Base-by-base conservation (phyloP, 2,113 vertebrate species). In the Leptocoma aspasia region DNA sequence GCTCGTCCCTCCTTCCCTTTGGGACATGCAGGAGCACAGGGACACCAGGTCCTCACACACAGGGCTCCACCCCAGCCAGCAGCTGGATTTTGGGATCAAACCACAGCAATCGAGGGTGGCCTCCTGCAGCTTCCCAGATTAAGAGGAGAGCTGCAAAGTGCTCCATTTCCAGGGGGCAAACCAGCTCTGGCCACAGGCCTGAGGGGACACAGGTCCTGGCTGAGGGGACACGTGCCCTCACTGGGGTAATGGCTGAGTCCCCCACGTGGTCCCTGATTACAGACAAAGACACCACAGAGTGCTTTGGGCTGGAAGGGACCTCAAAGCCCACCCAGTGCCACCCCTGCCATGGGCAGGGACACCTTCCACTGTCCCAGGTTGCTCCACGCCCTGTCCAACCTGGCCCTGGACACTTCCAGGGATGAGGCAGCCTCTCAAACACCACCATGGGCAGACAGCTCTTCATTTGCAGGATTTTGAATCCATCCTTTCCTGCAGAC, bases 221-320 rank as follows among this genome's bases (percentile, higher is more conserved):
- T 47, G 66, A 30, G 66, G 56, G 39, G 60, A 17, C 6, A 56
- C 30, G 1, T 5, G 31, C 6, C n/a, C 66, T 72, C 2, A 0
- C 61, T 7, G 39, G 45, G 69, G 56, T 28, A 28, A 26, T 12
- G 50, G 57, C 75, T 35, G 70, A 61, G 19, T 10, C 22, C 26
- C 21, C 24, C 14, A 5, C 0, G 1, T 7, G 15, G 15, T 50
- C 60, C 19, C 23, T 21, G 45, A 31, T 3, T 11, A 31, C 11
- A 47, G 35, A 42, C 18, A 33, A 16, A 64, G 54, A 11, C 6
- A 44, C 13, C 10, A 42, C 75, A 13, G 42, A 49, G 35, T 15
- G 50, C 9, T 33, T 5, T 28, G 50, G 76, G 57, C 39, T 66
- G 52, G 65, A 57, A 65, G 27, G 65, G 60, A 81, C 19, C 59